phyloP scores from a whole-genome alignment of 2,797 vertebrate species.

The Cottoperca gobio region DNA sequence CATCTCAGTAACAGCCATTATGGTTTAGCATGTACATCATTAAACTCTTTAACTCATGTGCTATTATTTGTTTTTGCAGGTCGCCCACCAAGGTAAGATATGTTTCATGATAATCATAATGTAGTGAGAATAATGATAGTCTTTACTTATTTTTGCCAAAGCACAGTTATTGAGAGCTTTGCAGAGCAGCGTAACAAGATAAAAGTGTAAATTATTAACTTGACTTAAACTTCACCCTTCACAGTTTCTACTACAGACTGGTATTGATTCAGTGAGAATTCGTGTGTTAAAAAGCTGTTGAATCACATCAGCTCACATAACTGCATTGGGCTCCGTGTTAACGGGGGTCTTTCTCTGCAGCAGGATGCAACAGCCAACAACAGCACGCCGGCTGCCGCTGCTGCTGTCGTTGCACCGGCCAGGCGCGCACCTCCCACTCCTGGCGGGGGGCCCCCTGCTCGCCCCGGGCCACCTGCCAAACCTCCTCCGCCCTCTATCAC shows the following conservation, averaged over 20 bases:
- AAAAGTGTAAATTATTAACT: neutral
- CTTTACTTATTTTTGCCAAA: slow-evolving; percentile 22
- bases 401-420: slow-evolving; percentile 84
- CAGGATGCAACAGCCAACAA: slow-evolving; percentile 93
- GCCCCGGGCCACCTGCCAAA: slow-evolving; percentile 72
- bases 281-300: slow-evolving; percentile 37
- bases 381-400: slow-evolving; percentile 88
- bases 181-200: neutral
- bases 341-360: slow-evolving; percentile 23
- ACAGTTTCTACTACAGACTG: neutral
- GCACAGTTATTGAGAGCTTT: slow-evolving; percentile 1
- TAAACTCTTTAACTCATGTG: slow-evolving; percentile 44
- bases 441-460: slow-evolving; percentile 82
- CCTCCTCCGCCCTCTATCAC: slow-evolving; percentile 70
- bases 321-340: slow-evolving; percentile 11
- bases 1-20: slow-evolving; percentile 27
- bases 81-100: slow-evolving; percentile 86
- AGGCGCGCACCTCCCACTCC: slow-evolving; percentile 85
- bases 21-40: slow-evolving; percentile 21
- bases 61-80: slow-evolving; percentile 72
- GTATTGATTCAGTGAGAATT: slow-evolving; percentile 36
- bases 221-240: neutral
- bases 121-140: neutral
- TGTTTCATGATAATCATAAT: slow-evolving; percentile 21
- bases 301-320: slow-evolving; percentile 48